Evolutionary conservation across 2,888 invertebrate genomes (phyloP).

Genomic region (Euphydryas editha): DNA sequence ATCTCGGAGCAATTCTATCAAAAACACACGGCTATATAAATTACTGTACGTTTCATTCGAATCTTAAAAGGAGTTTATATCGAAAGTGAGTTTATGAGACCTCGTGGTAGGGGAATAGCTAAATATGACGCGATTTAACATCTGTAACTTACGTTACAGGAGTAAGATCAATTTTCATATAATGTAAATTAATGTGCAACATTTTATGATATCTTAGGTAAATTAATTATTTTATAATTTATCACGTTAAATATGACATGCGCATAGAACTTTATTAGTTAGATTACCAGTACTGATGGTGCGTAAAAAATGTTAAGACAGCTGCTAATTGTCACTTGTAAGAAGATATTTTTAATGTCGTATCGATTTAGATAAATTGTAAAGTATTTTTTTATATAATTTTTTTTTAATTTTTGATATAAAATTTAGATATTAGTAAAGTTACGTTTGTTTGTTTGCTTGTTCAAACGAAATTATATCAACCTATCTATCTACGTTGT

Average conservation of each 20-base stretch:
- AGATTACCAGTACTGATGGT: conserved; percentile 9
- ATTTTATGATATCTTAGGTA: background rate
- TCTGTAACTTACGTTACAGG: background rate
- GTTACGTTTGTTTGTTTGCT: too few species aligned
- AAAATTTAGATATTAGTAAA: too few species aligned
- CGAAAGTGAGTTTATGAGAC: background rate
- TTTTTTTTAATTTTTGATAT: background rate
- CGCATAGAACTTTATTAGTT: background rate
- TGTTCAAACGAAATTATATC: too few species aligned
- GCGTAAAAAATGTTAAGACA: background rate
- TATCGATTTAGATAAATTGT: background rate
- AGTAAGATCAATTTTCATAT: conserved; percentile 7
- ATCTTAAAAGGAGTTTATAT: background rate
- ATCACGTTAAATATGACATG: conserved; percentile 8
- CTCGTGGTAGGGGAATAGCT: background rate
- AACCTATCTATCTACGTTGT: too few species aligned
- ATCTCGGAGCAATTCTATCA: background rate
- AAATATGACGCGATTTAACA: conserved; percentile 11
- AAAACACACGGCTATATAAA: background rate
- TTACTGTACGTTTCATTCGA: background rate
- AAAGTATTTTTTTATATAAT: background rate
- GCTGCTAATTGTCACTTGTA: background rate
- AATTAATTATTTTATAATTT: conserved; percentile 13
- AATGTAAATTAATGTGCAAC: conserved; percentile 4
- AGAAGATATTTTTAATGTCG: background rate